phyloP scores from a whole-genome alignment of 2,888 invertebrate species.

The Lithophane ornitopus region DNA sequence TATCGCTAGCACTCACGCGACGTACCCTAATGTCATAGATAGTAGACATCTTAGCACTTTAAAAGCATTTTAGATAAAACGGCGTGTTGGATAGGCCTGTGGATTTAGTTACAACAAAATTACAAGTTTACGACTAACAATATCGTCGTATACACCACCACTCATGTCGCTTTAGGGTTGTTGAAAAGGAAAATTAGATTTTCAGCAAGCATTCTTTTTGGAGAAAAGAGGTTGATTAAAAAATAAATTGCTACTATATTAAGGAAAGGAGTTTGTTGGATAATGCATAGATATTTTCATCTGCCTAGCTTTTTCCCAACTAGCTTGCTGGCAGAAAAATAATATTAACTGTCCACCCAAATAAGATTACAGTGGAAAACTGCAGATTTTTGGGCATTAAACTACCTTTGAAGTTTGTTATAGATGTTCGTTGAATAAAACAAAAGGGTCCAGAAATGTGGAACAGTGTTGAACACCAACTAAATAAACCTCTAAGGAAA shows the following conservation, averaged over 20 bases:
- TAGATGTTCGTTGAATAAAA: not conserved
- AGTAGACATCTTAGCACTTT: constrained; percentile 82
- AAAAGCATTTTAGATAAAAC: constrained; percentile 87
- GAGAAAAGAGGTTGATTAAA: not conserved
- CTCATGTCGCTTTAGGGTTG: constrained; percentile 73
- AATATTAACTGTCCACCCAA: too few relatives aligned
- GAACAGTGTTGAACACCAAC: not conserved
- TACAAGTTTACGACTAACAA: constrained; percentile 86
- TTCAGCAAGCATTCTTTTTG: not conserved
- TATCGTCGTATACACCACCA: constrained; percentile 79
- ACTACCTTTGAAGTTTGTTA: not conserved
- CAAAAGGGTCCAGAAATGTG: not conserved
- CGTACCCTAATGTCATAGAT: constrained; percentile 72
- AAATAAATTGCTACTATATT: not conserved
- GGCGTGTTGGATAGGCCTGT: constrained; percentile 79
- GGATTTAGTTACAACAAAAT: constrained; percentile 87
- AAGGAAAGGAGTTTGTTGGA: not conserved
- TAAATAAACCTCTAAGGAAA: not conserved
- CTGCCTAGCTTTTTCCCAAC: not conserved
- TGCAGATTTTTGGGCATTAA: not conserved
- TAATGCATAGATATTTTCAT: not conserved
- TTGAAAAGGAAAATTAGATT: constrained; percentile 14
- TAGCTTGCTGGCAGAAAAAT: too few relatives aligned
- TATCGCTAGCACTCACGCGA: constrained; percentile 64
- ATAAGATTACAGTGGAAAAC: not conserved